Evolutionary conservation across 2,113 vertebrate species (phyloP).

Genomic region (Thunnus thynnus): DNA sequence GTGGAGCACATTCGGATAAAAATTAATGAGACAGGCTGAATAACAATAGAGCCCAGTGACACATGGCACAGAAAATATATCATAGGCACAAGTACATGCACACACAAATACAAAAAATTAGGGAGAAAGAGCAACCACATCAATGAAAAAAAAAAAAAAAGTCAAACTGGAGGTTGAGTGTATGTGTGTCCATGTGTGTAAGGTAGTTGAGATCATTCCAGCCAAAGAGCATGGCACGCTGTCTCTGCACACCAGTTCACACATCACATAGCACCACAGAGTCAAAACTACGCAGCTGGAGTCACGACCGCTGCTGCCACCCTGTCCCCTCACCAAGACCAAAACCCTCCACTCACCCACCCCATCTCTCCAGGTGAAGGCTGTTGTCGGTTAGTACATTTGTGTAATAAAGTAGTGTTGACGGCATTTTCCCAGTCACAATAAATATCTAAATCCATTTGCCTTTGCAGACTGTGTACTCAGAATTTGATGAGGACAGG

Average conservation of each 20-base stretch:
- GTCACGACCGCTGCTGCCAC: background rate
- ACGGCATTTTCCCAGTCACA: constrained; percentile 10
- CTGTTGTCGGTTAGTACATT: background rate
- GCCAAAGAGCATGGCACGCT: too few relatives aligned
- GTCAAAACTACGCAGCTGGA: background rate
- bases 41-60: constrained; percentile 22
- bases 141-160: background rate
- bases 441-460: constrained; percentile 15
- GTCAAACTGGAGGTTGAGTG: background rate
- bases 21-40: constrained; percentile 7
- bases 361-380: background rate
- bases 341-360: background rate
- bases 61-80: background rate
- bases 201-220: too few relatives aligned
- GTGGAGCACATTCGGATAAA: constrained; percentile 19
- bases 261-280: background rate
- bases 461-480: background rate
- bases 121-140: background rate
- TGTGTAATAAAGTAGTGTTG: background rate
- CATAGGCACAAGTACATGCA: background rate
- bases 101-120: background rate
- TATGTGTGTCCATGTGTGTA: background rate
- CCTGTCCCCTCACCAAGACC: background rate
- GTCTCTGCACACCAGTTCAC: background rate
- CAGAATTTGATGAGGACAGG: constrained; percentile 32